Base-by-base conservation (phyloP, 37 sponge, comb jelly and placozoan genomes). In the Dysidea cf. avara region DNA sequence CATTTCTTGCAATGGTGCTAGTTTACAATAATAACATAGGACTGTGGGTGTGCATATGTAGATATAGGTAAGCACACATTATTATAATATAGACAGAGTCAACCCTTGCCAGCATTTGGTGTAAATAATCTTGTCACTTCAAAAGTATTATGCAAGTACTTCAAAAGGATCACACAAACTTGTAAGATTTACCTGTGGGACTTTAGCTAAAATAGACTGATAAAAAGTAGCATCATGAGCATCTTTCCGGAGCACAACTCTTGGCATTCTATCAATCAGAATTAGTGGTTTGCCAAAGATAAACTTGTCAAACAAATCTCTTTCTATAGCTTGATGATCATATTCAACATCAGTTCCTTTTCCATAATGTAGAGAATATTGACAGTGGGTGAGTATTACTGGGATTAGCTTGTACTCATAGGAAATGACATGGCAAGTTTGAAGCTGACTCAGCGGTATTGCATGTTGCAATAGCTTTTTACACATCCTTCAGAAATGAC, bases 371-470 rank as follows among this genome's bases (percentile, higher is more conserved):
- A 92, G 81, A 16, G 92, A 86, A 77, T 92, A 92, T 38, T 68
- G 80, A 40, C 87, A 87, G 77, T 92, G 92, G 30, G 92, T 75
- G 32, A 92, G 78, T 28, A 92, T 46, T 16, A 92, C 49, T 14
- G 92, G 75, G 7, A 61, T 39, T 26, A 92, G 67, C 62, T 92
- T 80, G 16, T 70, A 60, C 43, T 87, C 85, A 52, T 87, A 92
- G 63, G 72, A 60, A 49, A 92, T 39, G 29, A 92, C 52, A 36
- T 92, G 88, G 56, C 79, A 83, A 21, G 32, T 51, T 29, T 83
- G 79, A 21, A 83, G 24, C 14, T 92, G 83, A 47, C 76, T 50
- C 39, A 87, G 50, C 31, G 83, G 88, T 16, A 92, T 75, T 38
- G 68, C 61, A 33, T 80, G 76, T 61, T 36, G 53, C 30, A n/a